These are phyloP conservation scores for Cyprinus carpio DNA, from an alignment of 2,113 vertebrate species.

Conservation along the genomic window DNA sequence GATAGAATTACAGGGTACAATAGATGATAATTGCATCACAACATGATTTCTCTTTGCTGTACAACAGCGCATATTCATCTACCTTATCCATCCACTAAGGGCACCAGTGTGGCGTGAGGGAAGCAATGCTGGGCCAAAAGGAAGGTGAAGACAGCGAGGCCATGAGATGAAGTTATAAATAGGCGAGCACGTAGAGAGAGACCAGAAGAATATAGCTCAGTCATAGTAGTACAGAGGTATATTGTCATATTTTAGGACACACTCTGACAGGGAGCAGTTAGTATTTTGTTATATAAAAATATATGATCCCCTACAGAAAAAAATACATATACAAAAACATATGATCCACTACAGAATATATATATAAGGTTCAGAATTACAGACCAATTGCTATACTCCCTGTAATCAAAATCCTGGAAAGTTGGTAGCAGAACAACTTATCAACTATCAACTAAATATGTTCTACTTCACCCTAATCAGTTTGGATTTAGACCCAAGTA, in stretches of 20 bases:
- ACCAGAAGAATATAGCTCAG: not conserved
- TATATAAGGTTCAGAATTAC: too few species aligned
- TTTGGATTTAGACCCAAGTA: too few species aligned
- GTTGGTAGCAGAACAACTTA: too few species aligned
- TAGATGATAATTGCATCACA: constrained; percentile 95
- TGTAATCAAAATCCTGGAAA: too few species aligned
- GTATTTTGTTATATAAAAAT: not conserved
- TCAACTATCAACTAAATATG: too few species aligned
- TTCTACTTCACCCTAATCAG: too few species aligned
- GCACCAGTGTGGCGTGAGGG: constrained; percentile 69
- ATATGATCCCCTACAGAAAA: not conserved
- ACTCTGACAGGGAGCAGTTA: not conserved
- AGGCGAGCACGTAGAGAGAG: not conserved
- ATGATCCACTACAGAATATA: too few species aligned
- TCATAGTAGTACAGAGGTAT: not conserved
- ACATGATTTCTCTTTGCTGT: constrained; percentile 78
- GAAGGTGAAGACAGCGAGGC: constrained; percentile 27
- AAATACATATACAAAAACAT: too few species aligned
- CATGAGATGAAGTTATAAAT: constrained; percentile 10
- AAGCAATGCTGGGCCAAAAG: constrained; percentile 48
- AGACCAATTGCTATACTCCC: too few species aligned
- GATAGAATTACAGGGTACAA: constrained; percentile 94
- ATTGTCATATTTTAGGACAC: not conserved
- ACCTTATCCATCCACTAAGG: constrained; percentile 71
- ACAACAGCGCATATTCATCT: constrained; percentile 76